Conservation (phyloP, 2,797 vertebrate genomes). For the Enteromius thamalakanensis region DNA sequence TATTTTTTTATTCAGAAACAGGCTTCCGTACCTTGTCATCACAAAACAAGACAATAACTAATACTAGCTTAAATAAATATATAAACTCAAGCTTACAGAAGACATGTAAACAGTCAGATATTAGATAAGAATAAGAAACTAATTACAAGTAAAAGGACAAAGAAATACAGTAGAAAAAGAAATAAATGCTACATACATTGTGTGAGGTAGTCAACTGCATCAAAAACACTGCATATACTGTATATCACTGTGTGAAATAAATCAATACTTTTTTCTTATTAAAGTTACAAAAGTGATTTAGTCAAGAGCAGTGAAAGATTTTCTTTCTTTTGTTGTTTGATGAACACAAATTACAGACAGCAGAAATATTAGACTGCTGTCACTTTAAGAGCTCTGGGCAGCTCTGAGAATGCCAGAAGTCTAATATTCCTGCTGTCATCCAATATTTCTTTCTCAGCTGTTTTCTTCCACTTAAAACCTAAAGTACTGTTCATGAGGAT, state of each 20-base stretch:
- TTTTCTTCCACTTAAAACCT: background rate
- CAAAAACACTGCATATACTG: background rate
- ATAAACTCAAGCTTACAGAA: background rate
- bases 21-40: background rate
- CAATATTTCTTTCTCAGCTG: background rate
- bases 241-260: background rate
- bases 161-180: background rate
- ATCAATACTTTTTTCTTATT: background rate
- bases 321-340: background rate
- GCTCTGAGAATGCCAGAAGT: no score
- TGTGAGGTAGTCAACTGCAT: background rate
- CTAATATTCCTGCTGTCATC: no score
- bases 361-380: background rate
- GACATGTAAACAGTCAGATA: background rate
- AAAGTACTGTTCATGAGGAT: background rate
- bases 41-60: background rate
- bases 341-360: background rate
- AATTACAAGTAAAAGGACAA: background rate
- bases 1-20: no score
- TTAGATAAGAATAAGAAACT: background rate
- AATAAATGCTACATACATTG: background rate
- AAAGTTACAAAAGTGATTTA: background rate
- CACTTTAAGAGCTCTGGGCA: background rate
- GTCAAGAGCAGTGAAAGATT: background rate
- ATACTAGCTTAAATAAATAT: background rate